A percentile compares a stretch with the other conserved stretches of the same genome.
Evolutionary conservation across 2,888 invertebrate species (phyloP).

Genomic region (Cheilosia grossa): DNA sequence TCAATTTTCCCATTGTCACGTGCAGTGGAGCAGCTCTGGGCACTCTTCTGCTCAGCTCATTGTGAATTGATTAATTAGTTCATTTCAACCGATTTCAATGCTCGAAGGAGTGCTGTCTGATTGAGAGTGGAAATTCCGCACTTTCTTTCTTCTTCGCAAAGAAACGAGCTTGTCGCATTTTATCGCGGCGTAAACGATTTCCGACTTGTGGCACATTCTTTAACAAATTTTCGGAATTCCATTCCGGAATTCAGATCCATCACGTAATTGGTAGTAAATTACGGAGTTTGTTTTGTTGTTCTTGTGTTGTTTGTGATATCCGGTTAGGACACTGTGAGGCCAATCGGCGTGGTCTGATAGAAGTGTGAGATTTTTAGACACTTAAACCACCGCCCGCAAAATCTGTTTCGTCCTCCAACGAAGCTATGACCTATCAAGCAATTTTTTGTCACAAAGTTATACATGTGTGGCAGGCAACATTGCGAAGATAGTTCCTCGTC

Average conservation of each 20-base stretch:
- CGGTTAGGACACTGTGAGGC: too few species aligned
- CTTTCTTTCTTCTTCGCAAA: background rate
- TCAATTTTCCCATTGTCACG: constrained; percentile 35
- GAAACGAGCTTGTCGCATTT: constrained; percentile 19
- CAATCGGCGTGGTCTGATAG: too few species aligned
- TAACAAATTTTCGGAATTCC: constrained; percentile 32
- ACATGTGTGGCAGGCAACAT: too few species aligned
- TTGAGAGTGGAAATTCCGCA: background rate
- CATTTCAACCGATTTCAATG: constrained; percentile 19
- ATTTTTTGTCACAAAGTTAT: too few species aligned
- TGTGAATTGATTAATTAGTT: constrained; percentile 63
- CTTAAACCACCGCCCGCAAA: too few species aligned
- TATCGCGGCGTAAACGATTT: constrained; percentile 27
- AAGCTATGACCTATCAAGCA: too few species aligned
- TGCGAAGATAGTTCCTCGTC: too few species aligned
- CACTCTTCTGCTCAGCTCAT: constrained; percentile 34
- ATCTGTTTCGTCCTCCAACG: too few species aligned
- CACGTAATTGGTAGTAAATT: constrained; percentile 41
- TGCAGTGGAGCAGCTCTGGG: too few species aligned
- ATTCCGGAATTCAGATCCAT: constrained; percentile 25
- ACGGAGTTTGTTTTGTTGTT: background rate
- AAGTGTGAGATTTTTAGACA: too few species aligned
- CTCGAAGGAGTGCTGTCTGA: background rate
- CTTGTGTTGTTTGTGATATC: background rate
- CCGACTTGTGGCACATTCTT: constrained; percentile 2